phyloP scores from a whole-genome alignment of 1,140 invertebrate genomes.

The Doryteuthis pealeii region DNA sequence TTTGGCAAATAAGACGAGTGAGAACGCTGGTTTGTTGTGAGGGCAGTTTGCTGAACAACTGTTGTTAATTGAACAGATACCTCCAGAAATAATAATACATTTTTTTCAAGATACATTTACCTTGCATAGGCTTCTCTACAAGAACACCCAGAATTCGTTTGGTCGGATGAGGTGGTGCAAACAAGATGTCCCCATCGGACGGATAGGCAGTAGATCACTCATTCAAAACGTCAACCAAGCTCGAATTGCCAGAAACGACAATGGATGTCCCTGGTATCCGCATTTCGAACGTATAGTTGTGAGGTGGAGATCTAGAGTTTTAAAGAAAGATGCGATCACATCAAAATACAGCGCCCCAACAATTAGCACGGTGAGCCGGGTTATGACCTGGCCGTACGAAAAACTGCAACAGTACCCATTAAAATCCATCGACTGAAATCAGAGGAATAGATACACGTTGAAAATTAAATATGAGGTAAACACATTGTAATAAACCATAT shows the following conservation, averaged over 20 bases:
- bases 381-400: too few species aligned
- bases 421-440: too few species aligned
- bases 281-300: slow-evolving; percentile 37
- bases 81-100: too few species aligned
- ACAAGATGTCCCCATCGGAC: slow-evolving; percentile 57
- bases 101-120: slow-evolving; percentile 31
- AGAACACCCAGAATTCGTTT: slow-evolving; percentile 63
- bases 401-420: too few species aligned
- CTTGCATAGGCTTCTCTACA: slow-evolving; percentile 64
- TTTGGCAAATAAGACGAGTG: too few species aligned
- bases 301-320: slow-evolving; percentile 36
- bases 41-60: too few species aligned
- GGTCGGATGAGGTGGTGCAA: slow-evolving; percentile 56
- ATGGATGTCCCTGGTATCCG: slow-evolving; percentile 54
- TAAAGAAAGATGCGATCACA: background rate
- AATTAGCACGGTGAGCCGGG: too few species aligned
- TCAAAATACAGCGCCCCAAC: background rate
- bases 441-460: too few species aligned
- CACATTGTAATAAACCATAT: too few species aligned
- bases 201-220: slow-evolving; percentile 62
- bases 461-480: too few species aligned
- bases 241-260: slow-evolving; percentile 63
- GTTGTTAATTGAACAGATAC: too few species aligned
- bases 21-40: too few species aligned
- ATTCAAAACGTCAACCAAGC: slow-evolving; percentile 61